Evolutionary conservation across 2,797 vertebrate species (phyloP).

Genomic region (Xenopus petersii): DNA sequence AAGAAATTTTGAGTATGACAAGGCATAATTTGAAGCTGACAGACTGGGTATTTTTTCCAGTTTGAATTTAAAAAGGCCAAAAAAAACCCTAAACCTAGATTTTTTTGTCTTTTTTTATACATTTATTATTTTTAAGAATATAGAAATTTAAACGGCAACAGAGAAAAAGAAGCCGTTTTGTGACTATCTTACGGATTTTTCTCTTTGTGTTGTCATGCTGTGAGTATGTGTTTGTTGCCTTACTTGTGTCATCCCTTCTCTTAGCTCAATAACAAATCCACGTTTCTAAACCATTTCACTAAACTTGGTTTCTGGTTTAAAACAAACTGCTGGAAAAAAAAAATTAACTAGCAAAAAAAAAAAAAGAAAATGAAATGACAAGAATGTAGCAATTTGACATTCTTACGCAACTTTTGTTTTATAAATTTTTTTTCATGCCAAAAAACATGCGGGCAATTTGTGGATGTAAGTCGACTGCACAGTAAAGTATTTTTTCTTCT

Average conservation of each 20-base stretch:
- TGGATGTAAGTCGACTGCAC: conserved; percentile 98
- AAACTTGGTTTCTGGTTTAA: conserved; percentile 43
- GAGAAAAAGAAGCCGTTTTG: conserved; percentile 66
- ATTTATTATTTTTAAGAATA: background rate
- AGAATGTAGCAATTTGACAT: conserved; percentile 89
- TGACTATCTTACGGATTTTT: conserved; percentile 72
- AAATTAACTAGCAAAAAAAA: conserved; percentile 68
- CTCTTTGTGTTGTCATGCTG: conserved; percentile 97
- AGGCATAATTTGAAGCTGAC: conserved; percentile 1
- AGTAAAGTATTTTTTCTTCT: conserved; percentile 87
- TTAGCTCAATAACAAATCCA: conserved; percentile 44
- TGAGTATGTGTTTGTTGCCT: conserved; percentile 97
- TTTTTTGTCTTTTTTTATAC: conserved; percentile 52
- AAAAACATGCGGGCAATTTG: conserved; percentile 99
- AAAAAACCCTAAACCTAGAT: conserved; percentile 52
- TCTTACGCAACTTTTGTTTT: conserved; percentile 99
- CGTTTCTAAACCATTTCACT: conserved; percentile 13
- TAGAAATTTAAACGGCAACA: conserved; percentile 20
- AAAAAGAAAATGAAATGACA: conserved; percentile 71
- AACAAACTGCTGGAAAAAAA: conserved; percentile 51
- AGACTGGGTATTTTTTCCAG: conserved; percentile 4
- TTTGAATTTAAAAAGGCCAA: conserved; percentile 59
- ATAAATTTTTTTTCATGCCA: conserved; percentile 99
- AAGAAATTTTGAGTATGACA: conserved; percentile 9
- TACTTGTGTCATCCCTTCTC: conserved; percentile 83